Conservation (phyloP, 2,113 vertebrate species). For the Brachirus orientalis region DNA sequence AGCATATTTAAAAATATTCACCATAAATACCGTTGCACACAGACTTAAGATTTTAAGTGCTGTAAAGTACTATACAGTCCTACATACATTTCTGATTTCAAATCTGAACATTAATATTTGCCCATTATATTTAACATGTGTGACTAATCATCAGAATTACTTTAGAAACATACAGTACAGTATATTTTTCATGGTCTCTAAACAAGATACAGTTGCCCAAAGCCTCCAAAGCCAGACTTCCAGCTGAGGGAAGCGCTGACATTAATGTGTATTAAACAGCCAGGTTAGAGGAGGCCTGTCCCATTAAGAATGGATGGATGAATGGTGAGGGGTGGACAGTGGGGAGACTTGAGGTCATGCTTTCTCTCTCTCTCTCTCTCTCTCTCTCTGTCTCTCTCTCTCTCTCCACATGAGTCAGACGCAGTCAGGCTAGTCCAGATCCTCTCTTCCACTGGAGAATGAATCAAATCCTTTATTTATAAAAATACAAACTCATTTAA, state of each 20-base stretch:
- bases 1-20: no score
- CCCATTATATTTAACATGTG: background rate
- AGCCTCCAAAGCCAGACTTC: conserved; percentile 56
- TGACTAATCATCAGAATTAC: conserved; percentile 15
- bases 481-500: conserved; percentile 27
- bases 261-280: conserved; percentile 72
- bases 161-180: background rate
- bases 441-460: conserved; percentile 49
- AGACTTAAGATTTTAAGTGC: background rate
- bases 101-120: background rate
- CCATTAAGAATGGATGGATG: conserved; percentile 66
- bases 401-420: conserved; percentile 55
- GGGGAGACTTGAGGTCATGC: conserved; percentile 57
- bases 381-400: background rate
- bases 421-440: conserved; percentile 44
- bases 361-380: background rate
- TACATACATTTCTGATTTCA: background rate
- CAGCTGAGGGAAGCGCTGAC: conserved; percentile 68
- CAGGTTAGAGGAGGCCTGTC: conserved; percentile 62
- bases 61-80: background rate
- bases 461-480: conserved; percentile 40
- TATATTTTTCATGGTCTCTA: conserved; percentile 13
- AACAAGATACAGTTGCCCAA: conserved; percentile 29
- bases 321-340: conserved; percentile 48
- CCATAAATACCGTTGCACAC: background rate